phyloP scores from a whole-genome alignment of 2,797 vertebrate species.

The Remorina albescens region DNA sequence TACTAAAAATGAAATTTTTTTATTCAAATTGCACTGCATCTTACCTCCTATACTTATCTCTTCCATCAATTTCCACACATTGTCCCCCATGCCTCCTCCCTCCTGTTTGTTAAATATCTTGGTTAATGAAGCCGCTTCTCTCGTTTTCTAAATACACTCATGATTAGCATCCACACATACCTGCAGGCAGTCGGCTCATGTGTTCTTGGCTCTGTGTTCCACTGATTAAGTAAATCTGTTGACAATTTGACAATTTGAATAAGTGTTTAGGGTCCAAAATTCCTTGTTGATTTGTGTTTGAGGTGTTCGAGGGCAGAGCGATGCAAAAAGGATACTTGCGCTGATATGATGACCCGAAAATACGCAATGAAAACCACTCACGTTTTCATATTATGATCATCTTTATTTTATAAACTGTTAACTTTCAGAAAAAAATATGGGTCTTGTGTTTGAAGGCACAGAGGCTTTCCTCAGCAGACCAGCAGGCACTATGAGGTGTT shows the following conservation, averaged over 20 bases:
- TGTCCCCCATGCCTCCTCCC: background rate
- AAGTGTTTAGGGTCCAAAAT: conserved; percentile 55
- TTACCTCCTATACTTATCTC: background rate
- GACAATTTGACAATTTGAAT: conserved; percentile 57
- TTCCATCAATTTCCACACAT: background rate
- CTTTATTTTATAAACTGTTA: background rate
- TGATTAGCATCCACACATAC: conserved; percentile 72
- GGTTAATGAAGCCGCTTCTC: conserved; percentile 62
- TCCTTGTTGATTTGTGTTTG: conserved; percentile 41
- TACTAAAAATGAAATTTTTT: background rate
- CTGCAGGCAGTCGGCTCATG: conserved; percentile 64
- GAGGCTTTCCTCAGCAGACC: conserved; percentile 13
- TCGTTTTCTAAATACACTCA: conserved; percentile 44
- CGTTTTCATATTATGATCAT: background rate
- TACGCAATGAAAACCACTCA: background rate
- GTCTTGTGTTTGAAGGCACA: conserved; percentile 1
- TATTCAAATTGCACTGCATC: too few relatives aligned
- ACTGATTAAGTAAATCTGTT: conserved; percentile 58
- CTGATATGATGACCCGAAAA: background rate
- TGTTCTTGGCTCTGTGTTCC: conserved; percentile 50
- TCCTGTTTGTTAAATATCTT: conserved; percentile 57
- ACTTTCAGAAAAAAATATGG: background rate
- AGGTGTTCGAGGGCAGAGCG: background rate
- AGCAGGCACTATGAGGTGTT: conserved; percentile 7
- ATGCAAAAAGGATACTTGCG: background rate